phyloP scores from a whole-genome alignment of 1,140 invertebrate species.

The Drosophila oshimai region DNA sequence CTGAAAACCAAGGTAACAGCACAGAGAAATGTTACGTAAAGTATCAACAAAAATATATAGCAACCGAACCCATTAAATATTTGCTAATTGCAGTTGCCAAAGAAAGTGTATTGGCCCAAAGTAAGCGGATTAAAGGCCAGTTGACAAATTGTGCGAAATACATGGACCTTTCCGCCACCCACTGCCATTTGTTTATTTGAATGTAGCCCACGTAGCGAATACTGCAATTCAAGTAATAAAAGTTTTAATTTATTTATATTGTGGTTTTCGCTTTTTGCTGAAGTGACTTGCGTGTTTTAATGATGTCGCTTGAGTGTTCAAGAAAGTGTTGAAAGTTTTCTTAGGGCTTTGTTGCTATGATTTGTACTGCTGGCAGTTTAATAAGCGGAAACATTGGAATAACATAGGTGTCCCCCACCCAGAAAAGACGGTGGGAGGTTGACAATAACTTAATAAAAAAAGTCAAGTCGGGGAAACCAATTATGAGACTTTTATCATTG shows the following conservation, averaged over 20 bases:
- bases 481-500: conserved; percentile 42
- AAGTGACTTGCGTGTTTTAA: conserved; percentile 58
- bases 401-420: conserved; percentile 2
- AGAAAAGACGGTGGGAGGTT: background rate
- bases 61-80: conserved; percentile 35
- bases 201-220: conserved; percentile 23
- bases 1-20: conserved; percentile 15
- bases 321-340: conserved; percentile 67
- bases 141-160: conserved; percentile 40
- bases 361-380: conserved; percentile 43
- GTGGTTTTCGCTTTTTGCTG: conserved; percentile 8
- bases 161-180: conserved; percentile 3
- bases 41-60: conserved; percentile 8
- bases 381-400: conserved; percentile 53
- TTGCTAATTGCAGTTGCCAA: conserved; percentile 61
- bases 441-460: conserved; percentile 1
- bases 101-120: conserved; percentile 15
- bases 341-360: conserved; percentile 16
- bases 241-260: conserved; percentile 18
- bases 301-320: conserved; percentile 54
- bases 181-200: conserved; percentile 18
- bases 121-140: conserved; percentile 26
- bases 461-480: conserved; percentile 6
- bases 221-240: conserved; percentile 16
- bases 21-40: conserved; percentile 47